Evolutionary conservation across 2,797 vertebrate genomes (phyloP), one percentile per base, ranked within the genome.

Genomic region (Austrolebias charrua): DNA sequence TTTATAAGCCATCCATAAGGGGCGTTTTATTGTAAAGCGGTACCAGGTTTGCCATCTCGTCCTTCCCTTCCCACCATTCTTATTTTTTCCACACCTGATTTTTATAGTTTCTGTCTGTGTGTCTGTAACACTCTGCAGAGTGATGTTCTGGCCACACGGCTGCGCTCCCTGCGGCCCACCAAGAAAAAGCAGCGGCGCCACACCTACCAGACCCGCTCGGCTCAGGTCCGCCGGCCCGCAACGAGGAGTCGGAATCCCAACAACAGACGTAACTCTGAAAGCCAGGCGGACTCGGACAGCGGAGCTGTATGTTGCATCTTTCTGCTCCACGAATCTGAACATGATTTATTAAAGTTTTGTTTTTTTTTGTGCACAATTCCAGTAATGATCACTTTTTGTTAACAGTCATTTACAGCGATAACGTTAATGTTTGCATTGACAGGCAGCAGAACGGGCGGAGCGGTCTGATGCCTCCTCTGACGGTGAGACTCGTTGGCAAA

Each of bases 161-260:
- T 92, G 1, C 91, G 95, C 28, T 93, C 93, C 43, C 84, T 96
- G 69, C 90, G 96, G 24, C 92, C 94, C 5, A 90, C 92, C 49
- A 95, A 92, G 66, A 94, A 94, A 50, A 95, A 95, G 77, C 91
- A 94, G 69, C 95, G 95, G 81, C 85, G 61, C 1, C 97, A 98
- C 18, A 75, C 95, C 19, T 99, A 99, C 71, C 96, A 96, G 75
- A 99, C 97, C 0, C 95, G 97, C 47, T 98, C 97, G 0, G 94
- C 95, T 47, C 95, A 94, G 10, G 94, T 96, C 16, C 93, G 94
- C 58, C 93, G 75, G 35, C 91, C 90, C 0, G 89, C 89, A 48
- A 89, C 79, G 74, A 85, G 88, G 70, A 28, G 80, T 66, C 58
- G 92, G 82, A 66, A 83, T 54, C 0, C 52, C 20, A 78, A 65